A percentile compares a stretch with the other conserved stretches of the same genome.
These are phyloP conservation scores for Butastur rufipennis DNA, from an alignment of 2,113 vertebrate species.

Conservation along the genomic window DNA sequence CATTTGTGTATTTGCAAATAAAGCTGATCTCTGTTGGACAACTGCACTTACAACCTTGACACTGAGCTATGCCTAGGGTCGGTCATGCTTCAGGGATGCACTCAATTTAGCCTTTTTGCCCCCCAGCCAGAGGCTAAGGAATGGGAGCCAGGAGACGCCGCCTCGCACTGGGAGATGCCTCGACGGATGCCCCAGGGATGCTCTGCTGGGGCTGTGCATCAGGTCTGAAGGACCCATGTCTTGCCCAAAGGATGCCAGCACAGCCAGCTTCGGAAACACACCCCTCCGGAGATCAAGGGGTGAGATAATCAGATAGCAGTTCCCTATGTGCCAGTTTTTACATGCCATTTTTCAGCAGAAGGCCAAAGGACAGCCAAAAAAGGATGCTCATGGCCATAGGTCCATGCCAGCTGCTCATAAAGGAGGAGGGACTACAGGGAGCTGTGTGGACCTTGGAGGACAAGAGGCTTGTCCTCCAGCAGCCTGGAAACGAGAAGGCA, in stretches of 20 bases:
- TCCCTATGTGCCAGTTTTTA: neutral
- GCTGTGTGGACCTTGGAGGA: neutral
- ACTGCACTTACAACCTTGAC: neutral
- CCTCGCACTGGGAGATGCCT: neutral
- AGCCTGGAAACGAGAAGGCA: neutral
- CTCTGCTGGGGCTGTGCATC: neutral
- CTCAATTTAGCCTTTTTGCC: neutral
- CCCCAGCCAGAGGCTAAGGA: neutral
- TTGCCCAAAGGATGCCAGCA: neutral
- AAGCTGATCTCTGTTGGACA: neutral
- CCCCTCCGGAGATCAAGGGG: fast-evolving
- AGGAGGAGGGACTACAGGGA: neutral
- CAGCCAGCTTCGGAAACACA: neutral
- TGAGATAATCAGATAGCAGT: neutral
- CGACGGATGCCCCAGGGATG: neutral
- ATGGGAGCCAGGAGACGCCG: neutral
- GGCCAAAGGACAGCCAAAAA: neutral
- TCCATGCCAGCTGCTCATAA: neutral
- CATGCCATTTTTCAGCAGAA: neutral
- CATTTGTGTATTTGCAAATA: neutral
- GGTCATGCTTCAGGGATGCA: neutral
- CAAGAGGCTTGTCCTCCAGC: neutral
- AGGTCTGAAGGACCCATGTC: neutral
- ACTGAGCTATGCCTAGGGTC: neutral
- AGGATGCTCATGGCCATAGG: neutral